Evolutionary conservation across 2,113 vertebrate genomes (phyloP).

Genomic region (Hippocampus zosterae): DNA sequence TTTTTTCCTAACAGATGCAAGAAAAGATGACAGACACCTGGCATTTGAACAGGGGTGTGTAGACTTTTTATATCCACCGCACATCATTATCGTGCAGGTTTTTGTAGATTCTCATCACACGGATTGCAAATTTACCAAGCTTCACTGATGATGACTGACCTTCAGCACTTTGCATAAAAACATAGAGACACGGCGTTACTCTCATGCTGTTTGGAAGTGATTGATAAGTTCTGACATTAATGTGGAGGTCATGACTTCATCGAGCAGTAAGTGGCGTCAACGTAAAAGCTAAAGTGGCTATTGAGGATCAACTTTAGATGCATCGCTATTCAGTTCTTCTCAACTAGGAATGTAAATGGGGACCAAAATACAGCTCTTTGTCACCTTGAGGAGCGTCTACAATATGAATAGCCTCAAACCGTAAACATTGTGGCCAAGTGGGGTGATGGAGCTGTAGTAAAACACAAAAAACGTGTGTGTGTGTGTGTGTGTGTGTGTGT

Average conservation of each 20-base stretch:
- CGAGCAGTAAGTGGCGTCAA: background rate
- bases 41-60: background rate
- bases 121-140: background rate
- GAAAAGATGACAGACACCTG: background rate
- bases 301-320: background rate
- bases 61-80: background rate
- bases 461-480: background rate
- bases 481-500: no score
- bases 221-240: constrained; percentile 2
- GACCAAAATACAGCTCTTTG: constrained; percentile 1
- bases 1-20: no score
- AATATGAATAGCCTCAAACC: background rate
- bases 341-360: background rate
- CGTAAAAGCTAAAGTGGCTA: background rate
- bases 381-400: background rate
- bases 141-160: constrained; percentile 1
- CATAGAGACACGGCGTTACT: constrained; percentile 1
- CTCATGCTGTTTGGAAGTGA: constrained; percentile 1
- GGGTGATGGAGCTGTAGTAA: background rate
- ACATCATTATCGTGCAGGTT: background rate
- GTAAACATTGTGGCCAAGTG: background rate
- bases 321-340: background rate
- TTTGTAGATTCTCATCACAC: constrained; percentile 24
- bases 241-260: constrained; percentile 15
- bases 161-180: constrained; percentile 12